Evolutionary conservation across 2,888 invertebrate genomes (phyloP), one percentile per base, ranked within the genome.

Genomic region (Leptopilina syphax): DNA sequence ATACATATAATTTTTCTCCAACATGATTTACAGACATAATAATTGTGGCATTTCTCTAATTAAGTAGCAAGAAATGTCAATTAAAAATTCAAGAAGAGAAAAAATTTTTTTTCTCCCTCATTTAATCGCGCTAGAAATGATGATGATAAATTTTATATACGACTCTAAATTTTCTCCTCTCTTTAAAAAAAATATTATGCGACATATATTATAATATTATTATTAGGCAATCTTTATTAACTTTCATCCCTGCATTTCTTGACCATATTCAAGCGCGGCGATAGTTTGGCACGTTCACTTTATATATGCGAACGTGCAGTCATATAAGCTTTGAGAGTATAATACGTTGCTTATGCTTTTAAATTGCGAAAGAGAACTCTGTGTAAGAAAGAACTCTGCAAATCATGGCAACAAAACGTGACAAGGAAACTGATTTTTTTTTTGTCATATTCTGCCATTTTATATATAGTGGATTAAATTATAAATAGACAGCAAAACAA

Each of bases 231-330:
- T 63, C 44, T 44, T 44, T 44, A 44, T 44, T 44, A 44, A 63
- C 24, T 63, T 63, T 63, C 63, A 63, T 63, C 63, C 63, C 63
- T 63, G 63, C n/a, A 24, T 63, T 63, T 63, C 63, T 63, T 63
- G 63, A 63, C 63, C 63, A 63, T 63, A 60, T 60, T 60, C 60
- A 60, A 34, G 1, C 60, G n/a, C 60, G n/a, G 18, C 8, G 9
- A 63, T 63, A 24, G 18, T 63, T 63, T 63, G 44, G 18, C 24
- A 24, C 24, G 18, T 63, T 63, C 24, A 24, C 8, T 63, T 63
- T 63, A 63, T 63, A 34, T 34, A 24, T 63, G 24, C 63, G 9
- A 63, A 63, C 63, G 63, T 63, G 63, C 44, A 18, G 24, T 63
- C 63, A 44, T 34, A 34, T 44, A 63, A 60, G 60, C 18, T 44